Conservation (phyloP, 2,797 vertebrate species). For the Argentina silus region DNA sequence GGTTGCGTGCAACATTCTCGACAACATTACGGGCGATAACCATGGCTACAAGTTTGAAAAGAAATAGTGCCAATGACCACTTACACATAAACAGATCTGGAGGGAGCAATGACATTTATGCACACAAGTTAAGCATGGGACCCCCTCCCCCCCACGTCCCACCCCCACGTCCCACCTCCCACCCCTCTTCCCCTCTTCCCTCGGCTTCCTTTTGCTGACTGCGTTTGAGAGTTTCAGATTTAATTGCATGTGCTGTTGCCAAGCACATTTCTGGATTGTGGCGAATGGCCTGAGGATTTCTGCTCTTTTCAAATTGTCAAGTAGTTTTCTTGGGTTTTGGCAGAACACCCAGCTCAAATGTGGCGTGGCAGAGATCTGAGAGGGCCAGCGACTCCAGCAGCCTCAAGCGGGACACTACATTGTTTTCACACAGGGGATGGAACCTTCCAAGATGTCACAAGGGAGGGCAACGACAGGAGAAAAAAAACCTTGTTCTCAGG, state of each 20-base stretch:
- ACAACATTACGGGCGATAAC: conserved; percentile 36
- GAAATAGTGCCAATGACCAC: conserved; percentile 11
- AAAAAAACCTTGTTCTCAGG: conserved; percentile 22
- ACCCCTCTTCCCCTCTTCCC: not conserved
- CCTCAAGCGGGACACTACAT: conserved; percentile 31
- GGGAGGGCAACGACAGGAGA: conserved; percentile 25
- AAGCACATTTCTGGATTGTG: conserved; percentile 50
- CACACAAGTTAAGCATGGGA: conserved; percentile 3
- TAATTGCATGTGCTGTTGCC: conserved; percentile 53
- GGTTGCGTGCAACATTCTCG: conserved; percentile 25
- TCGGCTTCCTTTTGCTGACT: conserved; percentile 24
- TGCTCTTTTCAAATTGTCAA: conserved; percentile 57
- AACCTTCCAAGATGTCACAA: conserved; percentile 20
- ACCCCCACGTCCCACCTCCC: conserved; percentile 20
- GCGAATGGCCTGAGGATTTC: conserved; percentile 48
- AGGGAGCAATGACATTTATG: not conserved
- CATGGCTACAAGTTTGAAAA: conserved; percentile 4
- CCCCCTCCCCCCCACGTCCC: not conserved
- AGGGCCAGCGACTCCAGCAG: conserved; percentile 41
- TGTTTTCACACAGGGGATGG: conserved; percentile 35
- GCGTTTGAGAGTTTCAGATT: conserved; percentile 36
- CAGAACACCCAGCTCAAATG: conserved; percentile 50
- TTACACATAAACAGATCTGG: conserved; percentile 19
- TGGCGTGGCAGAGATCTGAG: conserved; percentile 49
- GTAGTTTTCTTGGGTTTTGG: conserved; percentile 56